Evolutionary conservation across 2,888 invertebrate genomes (phyloP), one percentile per base, ranked within the genome.

Genomic region (Agonopterix heracliana): DNA sequence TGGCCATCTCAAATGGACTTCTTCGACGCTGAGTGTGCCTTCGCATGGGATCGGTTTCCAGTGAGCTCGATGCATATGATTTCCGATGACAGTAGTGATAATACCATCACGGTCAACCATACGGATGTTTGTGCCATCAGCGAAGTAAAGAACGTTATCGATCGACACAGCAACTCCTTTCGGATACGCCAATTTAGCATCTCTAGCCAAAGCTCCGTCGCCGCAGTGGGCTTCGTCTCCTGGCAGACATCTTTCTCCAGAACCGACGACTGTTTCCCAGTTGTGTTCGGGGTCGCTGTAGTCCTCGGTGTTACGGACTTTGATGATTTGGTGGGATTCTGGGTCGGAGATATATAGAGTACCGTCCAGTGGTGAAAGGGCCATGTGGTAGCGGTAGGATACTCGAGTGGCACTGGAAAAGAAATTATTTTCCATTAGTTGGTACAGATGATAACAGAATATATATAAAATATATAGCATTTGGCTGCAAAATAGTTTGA

Each of bases 351-450:
- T 96, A 87, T 97, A 98, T 9, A 99, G 90, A 1, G 94, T 94
- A 26, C 97, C 97, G 74, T 98, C 98, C 10, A 98, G 90, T 0
- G 99, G 98, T 64, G 97, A 97, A 42, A 98, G 88, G 0, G 98
- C 97, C 92, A 99, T 95, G 87, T 98, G 98, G 80, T 98, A 99
- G 49, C 98, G 94, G 81, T 98, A 98, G 0, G 97, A 97, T 0
- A 98, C 97, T 66, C 97, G 91, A 1, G 97, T 96, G 14, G 96
- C 96, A 73, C 98, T 96, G 86, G 59, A 90, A 81, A 53, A 40
- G 17, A 36, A 10, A 1, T 1, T 38, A 10, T 26, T 26, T 26
- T 7, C 7, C 2, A 26, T 26, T 26, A 26, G 26, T 26, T 7
- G 26, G 26, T 26, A 7, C 26, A 5, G 7, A 26, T 26, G 26